A percentile compares a stretch with the other conserved stretches of the same genome.
phyloP scores from a whole-genome alignment of 2,797 vertebrate genomes.

The Esox lucius region DNA sequence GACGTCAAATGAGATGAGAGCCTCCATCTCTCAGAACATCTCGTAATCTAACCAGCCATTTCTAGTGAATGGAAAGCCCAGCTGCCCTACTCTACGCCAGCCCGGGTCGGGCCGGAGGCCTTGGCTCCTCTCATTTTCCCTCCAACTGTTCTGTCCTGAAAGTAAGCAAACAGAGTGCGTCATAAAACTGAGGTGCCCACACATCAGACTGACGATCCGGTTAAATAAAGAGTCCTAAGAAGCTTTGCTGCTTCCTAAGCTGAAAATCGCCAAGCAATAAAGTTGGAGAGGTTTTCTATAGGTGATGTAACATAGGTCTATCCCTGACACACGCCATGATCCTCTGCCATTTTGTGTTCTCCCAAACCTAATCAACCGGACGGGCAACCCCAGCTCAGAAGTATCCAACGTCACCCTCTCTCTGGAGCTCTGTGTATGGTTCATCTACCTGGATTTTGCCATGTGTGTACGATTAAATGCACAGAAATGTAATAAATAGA shows the following conservation, averaged over 20 bases:
- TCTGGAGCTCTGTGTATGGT: slow-evolving; percentile 30
- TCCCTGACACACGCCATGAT: slow-evolving; percentile 58
- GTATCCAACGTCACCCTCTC: slow-evolving; percentile 40
- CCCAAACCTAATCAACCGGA: slow-evolving; percentile 5
- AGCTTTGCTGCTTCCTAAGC: slow-evolving; percentile 79
- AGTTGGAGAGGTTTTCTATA: slow-evolving; percentile 11
- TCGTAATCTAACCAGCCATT: neutral
- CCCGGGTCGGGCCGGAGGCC: neutral
- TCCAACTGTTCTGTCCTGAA: slow-evolving; percentile 36
- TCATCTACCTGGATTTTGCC: no score
- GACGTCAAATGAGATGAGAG: neutral
- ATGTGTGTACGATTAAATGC: no score
- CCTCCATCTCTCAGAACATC: neutral
- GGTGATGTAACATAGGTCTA: slow-evolving; percentile 24
- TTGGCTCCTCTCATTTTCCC: neutral
- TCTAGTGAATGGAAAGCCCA: neutral
- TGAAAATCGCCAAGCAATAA: slow-evolving; percentile 48
- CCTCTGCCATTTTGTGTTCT: slow-evolving; percentile 25
- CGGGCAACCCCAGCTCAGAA: neutral
- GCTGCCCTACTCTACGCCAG: neutral
- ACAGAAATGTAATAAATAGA: no score
- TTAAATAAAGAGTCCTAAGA: slow-evolving; percentile 82
- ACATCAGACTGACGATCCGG: slow-evolving; percentile 75
- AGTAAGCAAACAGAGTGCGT: slow-evolving; percentile 51
- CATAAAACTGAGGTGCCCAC: slow-evolving; percentile 67